A percentile compares a stretch with the other conserved stretches of the same genome.
Evolutionary conservation across 2,797 vertebrate genomes (phyloP).

Genomic region (Decapterus maruadsi): DNA sequence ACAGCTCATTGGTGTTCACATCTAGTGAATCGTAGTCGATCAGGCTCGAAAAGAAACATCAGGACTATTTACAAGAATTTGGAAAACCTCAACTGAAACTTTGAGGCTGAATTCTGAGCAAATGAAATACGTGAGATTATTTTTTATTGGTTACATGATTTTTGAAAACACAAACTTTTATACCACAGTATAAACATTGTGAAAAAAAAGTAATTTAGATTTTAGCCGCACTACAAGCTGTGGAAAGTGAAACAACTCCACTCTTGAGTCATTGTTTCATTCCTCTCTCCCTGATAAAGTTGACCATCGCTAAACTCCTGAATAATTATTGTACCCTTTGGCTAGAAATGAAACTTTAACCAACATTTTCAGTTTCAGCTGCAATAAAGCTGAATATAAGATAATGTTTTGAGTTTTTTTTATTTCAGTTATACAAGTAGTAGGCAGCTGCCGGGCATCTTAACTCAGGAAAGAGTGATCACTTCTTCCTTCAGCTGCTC

Average conservation of each 20-base stretch:
- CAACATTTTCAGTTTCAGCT: conserved; percentile 17
- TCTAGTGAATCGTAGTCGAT: not conserved
- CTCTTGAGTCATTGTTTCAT: not conserved
- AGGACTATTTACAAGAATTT: not conserved
- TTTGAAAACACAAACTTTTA: not conserved
- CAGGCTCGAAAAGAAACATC: not conserved
- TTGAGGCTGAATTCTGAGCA: not conserved
- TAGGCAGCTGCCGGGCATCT: conserved; percentile 51
- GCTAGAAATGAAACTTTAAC: conserved; percentile 23
- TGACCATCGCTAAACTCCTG: conserved; percentile 19
- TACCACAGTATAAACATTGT: not conserved
- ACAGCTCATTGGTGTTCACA: not conserved
- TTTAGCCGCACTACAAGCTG: not conserved
- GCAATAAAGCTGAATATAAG: conserved; percentile 33
- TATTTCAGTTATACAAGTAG: conserved; percentile 10
- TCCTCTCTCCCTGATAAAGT: conserved; percentile 5
- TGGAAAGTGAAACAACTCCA: conserved; percentile 3
- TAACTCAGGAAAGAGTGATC: conserved; percentile 51
- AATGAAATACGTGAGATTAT: not conserved
- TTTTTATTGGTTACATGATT: not conserved
- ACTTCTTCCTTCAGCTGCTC: conserved; percentile 38
- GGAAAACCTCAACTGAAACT: not conserved
- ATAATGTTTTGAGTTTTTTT: conserved; percentile 22
- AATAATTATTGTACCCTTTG: conserved; percentile 24
- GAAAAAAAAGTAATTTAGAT: not conserved